A percentile compares a stretch with the other conserved stretches of the same genome.
phyloP scores from a whole-genome alignment of 2,113 vertebrate species.

The Tragulus kanchil region DNA sequence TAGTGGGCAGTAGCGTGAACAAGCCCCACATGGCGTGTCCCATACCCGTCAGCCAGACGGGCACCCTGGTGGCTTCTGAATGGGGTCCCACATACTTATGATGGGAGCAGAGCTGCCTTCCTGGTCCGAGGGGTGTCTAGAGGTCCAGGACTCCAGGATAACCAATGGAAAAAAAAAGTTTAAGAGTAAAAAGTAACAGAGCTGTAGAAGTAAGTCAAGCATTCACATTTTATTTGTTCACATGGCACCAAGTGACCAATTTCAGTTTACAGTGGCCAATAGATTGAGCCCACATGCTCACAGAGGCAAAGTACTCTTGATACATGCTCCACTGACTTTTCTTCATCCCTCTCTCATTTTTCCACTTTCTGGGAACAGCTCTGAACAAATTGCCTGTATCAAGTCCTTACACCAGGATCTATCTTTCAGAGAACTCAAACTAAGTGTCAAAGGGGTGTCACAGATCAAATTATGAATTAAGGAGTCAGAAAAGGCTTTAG shows the following conservation, averaged over 20 bases:
- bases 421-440: neutral
- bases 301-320: neutral
- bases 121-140: neutral
- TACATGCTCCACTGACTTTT: neutral
- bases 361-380: neutral
- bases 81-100: fast-evolving
- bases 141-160: neutral
- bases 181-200: neutral
- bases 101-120: neutral
- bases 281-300: too few species aligned
- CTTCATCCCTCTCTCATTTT: neutral
- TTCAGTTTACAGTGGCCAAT: neutral
- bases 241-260: neutral
- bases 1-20: neutral
- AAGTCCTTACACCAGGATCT: neutral
- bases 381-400: neutral
- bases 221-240: neutral
- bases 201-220: neutral
- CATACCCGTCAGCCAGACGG: too few species aligned
- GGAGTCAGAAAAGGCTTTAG: neutral
- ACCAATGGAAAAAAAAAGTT: neutral
- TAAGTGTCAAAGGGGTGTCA: neutral
- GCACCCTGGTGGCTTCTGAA: fast-evolving
- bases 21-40: neutral
- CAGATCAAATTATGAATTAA: neutral